Conservation (phyloP, 2,797 vertebrate species). For the Coregonus suidteri region DNA sequence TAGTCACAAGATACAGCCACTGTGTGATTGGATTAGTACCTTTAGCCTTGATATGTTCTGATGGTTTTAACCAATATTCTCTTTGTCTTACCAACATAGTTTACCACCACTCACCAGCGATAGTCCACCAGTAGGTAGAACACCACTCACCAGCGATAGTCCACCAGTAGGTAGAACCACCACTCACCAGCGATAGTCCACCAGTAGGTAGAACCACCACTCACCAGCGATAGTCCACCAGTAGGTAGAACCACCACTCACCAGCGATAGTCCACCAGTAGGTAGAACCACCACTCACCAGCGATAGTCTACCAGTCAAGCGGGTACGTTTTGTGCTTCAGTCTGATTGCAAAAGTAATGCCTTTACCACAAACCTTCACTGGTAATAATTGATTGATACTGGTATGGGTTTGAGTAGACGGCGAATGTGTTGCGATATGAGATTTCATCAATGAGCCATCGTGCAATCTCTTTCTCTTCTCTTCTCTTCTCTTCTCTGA, state of each 20-base stretch:
- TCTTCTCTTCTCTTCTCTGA: too few species aligned
- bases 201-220: too few species aligned
- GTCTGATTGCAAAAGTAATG: not conserved
- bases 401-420: constrained; percentile 15
- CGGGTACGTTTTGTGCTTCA: constrained; percentile 1
- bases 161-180: too few species aligned
- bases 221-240: too few species aligned
- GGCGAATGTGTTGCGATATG: constrained; percentile 10
- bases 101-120: too few species aligned
- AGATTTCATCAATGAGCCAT: constrained; percentile 14
- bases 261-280: too few species aligned
- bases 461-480: constrained; percentile 9
- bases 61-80: not conserved
- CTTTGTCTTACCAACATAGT: too few species aligned
- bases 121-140: too few species aligned
- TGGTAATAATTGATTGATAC: not conserved
- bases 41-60: not conserved
- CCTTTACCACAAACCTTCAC: constrained; percentile 1
- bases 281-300: constrained; percentile 1
- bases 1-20: constrained; percentile 52
- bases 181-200: too few species aligned
- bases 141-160: too few species aligned
- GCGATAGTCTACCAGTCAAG: constrained; percentile 12
- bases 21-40: constrained; percentile 28
- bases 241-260: too few species aligned